Percentiles rank a stretch among this genome's conserved stretches.
Evolutionary conservation across 2,113 vertebrate species (phyloP).

Genomic region (Callorhinus ursinus): DNA sequence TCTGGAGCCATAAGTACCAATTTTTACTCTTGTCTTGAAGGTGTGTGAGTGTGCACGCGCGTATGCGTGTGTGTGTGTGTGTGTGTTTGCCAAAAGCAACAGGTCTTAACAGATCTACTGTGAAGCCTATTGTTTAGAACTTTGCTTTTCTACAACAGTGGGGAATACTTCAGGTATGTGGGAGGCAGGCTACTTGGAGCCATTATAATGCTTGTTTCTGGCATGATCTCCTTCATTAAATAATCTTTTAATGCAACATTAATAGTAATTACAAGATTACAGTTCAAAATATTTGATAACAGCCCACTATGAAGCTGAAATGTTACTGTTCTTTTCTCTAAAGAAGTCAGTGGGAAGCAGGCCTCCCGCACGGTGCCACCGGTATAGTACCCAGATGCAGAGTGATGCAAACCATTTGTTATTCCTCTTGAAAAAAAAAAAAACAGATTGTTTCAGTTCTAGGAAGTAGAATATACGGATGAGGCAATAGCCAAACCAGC

Average conservation of each 20-base stretch:
- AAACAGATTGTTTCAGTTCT: slow-evolving; percentile 1
- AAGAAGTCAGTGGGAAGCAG: slow-evolving; percentile 78
- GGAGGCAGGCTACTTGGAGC: slow-evolving; percentile 84
- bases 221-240: slow-evolving; percentile 87
- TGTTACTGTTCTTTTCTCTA: slow-evolving; percentile 78
- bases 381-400: slow-evolving; percentile 42
- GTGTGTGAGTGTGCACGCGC: not conserved
- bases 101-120: slow-evolving; percentile 82
- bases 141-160: slow-evolving; percentile 79
- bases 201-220: slow-evolving; percentile 85
- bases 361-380: slow-evolving; percentile 60
- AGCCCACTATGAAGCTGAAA: slow-evolving; percentile 81
- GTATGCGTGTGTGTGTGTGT: too few relatives aligned
- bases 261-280: slow-evolving; percentile 87
- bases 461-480: not conserved
- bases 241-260: slow-evolving; percentile 88
- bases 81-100: slow-evolving; percentile 81
- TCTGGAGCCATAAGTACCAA: slow-evolving; percentile 66
- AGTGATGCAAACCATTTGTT: slow-evolving; percentile 55
- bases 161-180: slow-evolving; percentile 86
- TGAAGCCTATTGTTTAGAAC: slow-evolving; percentile 84
- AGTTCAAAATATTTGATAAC: slow-evolving; percentile 88
- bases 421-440: not conserved
- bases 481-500: not conserved
- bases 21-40: slow-evolving; percentile 74